Evolutionary conservation across 2,797 vertebrate genomes (phyloP).

Genomic region (Parauchenoglanis punctatus): DNA sequence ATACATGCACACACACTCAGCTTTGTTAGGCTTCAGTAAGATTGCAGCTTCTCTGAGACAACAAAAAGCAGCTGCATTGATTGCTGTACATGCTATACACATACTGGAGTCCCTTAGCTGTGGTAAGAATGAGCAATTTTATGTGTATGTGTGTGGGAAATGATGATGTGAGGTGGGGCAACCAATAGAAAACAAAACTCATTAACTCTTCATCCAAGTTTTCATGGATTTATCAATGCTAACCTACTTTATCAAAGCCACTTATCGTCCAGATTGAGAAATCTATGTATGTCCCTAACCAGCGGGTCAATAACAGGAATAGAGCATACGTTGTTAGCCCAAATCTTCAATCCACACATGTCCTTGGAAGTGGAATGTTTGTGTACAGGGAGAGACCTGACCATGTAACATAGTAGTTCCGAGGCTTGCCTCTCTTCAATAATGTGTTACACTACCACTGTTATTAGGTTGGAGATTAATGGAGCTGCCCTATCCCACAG

Average conservation of each 20-base stretch:
- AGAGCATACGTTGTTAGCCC: conserved; percentile 72
- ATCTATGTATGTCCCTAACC: conserved; percentile 78
- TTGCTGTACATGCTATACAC: conserved; percentile 66
- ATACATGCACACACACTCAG: conserved; percentile 34
- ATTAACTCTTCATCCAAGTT: conserved; percentile 80
- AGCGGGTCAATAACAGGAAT: conserved; percentile 77
- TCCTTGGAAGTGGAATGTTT: conserved; percentile 69
- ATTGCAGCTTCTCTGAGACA: conserved; percentile 75
- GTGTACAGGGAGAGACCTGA: conserved; percentile 69
- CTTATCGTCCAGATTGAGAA: conserved; percentile 82
- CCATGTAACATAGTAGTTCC: conserved; percentile 77
- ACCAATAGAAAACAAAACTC: conserved; percentile 76
- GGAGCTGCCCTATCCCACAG: conserved; percentile 49
- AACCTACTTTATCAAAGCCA: conserved; percentile 84
- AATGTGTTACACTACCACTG: conserved; percentile 77
- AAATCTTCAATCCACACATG: conserved; percentile 60
- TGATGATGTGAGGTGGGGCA: conserved; percentile 41
- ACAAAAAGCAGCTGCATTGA: conserved; percentile 79
- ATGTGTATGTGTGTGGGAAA: conserved; percentile 28
- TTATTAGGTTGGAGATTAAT: conserved; percentile 78
- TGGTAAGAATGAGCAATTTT: conserved; percentile 60
- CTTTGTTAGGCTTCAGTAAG: conserved; percentile 68
- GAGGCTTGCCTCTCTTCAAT: conserved; percentile 75
- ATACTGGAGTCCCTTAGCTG: conserved; percentile 64
- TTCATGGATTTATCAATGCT: conserved; percentile 87